Percentiles rank a stretch among this genome's conserved stretches.
phyloP scores from a whole-genome alignment of 2,797 vertebrate species.

The Tenualosa ilisha region DNA sequence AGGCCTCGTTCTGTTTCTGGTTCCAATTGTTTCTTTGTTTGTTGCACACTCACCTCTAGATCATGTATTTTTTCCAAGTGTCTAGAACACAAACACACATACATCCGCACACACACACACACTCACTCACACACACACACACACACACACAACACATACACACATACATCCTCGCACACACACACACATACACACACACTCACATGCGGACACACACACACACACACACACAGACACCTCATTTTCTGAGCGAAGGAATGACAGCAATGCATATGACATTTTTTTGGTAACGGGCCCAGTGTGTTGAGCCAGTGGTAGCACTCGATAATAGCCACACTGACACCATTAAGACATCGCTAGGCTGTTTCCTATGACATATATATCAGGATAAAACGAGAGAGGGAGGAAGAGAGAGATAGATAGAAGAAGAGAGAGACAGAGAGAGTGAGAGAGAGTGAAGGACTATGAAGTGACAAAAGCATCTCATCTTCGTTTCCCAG shows the following conservation, averaged over 20 bases:
- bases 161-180: not conserved
- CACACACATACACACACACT: not conserved
- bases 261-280: slow-evolving; percentile 66
- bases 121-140: not conserved
- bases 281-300: slow-evolving; percentile 64
- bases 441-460: slow-evolving; percentile 18
- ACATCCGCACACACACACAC: not conserved
- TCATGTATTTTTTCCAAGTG: not conserved
- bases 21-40: not conserved
- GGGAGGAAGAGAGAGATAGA: not conserved
- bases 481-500: slow-evolving; percentile 18
- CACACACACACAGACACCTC: slow-evolving; percentile 27
- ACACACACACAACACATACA: slow-evolving; percentile 3
- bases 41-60: not conserved
- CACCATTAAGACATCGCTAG: slow-evolving; percentile 71
- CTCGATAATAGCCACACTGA: slow-evolving; percentile 69
- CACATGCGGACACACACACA: not conserved
- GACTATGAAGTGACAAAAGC: slow-evolving; percentile 38
- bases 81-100: not conserved
- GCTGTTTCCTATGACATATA: slow-evolving; percentile 65
- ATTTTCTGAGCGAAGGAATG: slow-evolving; percentile 50
- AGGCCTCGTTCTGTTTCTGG: not conserved
- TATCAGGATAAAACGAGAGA: slow-evolving; percentile 57
- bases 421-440: not conserved
- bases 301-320: slow-evolving; percentile 51